Percentiles rank a stretch among this genome's conserved stretches.
Evolutionary conservation across 2,888 invertebrate species (phyloP).

Genomic region (Calliphora vomitoria): DNA sequence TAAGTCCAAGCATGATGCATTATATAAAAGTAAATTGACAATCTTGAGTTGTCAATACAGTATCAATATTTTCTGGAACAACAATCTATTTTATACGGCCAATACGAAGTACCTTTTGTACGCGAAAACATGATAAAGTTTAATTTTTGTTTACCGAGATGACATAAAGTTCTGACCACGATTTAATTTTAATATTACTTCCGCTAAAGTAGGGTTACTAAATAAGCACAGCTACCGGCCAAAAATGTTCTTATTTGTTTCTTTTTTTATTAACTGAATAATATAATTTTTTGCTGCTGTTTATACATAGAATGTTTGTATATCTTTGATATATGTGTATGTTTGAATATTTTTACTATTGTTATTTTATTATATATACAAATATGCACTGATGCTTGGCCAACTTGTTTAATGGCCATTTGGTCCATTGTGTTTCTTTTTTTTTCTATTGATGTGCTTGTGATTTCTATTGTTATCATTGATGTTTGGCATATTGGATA

Average conservation of each 20-base stretch:
- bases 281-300: slow-evolving; percentile 7
- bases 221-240: no score
- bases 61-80: no score
- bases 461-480: slow-evolving; percentile 19
- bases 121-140: no score
- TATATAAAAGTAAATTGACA: no score
- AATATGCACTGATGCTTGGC: slow-evolving; percentile 30
- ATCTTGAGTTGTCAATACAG: no score
- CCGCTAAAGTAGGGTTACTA: no score
- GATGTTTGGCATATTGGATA: slow-evolving; percentile 42
- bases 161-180: no score
- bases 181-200: no score
- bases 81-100: no score
- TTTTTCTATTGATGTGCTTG: background rate
- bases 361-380: slow-evolving; percentile 4
- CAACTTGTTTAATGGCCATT: slow-evolving; percentile 41
- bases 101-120: no score
- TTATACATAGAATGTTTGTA: background rate
- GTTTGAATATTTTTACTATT: background rate
- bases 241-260: background rate
- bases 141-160: no score
- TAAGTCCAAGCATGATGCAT: no score
- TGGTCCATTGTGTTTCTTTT: slow-evolving; percentile 13
- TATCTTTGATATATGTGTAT: background rate
- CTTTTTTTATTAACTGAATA: slow-evolving; percentile 32